A percentile compares a stretch with the other conserved stretches of the same genome.
Evolutionary conservation across 2,797 vertebrate genomes (phyloP).

Genomic region (Okamejei kenojei): DNA sequence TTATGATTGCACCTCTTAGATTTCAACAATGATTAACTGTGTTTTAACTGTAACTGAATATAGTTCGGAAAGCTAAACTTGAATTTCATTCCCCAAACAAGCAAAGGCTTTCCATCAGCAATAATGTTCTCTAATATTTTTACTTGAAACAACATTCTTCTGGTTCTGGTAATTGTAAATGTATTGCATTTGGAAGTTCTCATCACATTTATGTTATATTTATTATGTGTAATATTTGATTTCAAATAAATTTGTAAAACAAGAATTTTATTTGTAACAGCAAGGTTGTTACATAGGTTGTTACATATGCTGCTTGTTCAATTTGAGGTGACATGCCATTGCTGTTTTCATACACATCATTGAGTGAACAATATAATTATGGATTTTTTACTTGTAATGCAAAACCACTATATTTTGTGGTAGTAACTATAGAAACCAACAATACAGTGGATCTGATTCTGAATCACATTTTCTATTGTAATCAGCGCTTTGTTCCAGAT

Average conservation of each 20-base stretch:
- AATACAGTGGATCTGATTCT: background rate
- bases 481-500: slow-evolving; percentile 21
- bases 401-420: slow-evolving; percentile 26
- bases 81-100: background rate
- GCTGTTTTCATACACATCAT: slow-evolving; percentile 28
- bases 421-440: slow-evolving; percentile 21
- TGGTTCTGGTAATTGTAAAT: background rate
- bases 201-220: background rate
- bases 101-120: background rate
- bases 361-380: slow-evolving; percentile 35
- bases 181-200: background rate
- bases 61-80: background rate
- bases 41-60: background rate
- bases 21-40: background rate
- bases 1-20: background rate
- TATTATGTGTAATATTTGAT: slow-evolving; percentile 28
- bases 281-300: slow-evolving; percentile 18
- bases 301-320: slow-evolving; percentile 32
- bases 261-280: slow-evolving; percentile 32
- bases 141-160: slow-evolving; percentile 1
- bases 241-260: slow-evolving; percentile 30
- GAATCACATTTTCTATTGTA: slow-evolving; percentile 11
- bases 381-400: slow-evolving; percentile 28
- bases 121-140: slow-evolving; percentile 22
- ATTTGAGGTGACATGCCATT: slow-evolving; percentile 29